These are phyloP conservation scores for Chascanopsetta lugubris DNA, from an alignment of 2,113 vertebrate species.

Conservation along the genomic window DNA sequence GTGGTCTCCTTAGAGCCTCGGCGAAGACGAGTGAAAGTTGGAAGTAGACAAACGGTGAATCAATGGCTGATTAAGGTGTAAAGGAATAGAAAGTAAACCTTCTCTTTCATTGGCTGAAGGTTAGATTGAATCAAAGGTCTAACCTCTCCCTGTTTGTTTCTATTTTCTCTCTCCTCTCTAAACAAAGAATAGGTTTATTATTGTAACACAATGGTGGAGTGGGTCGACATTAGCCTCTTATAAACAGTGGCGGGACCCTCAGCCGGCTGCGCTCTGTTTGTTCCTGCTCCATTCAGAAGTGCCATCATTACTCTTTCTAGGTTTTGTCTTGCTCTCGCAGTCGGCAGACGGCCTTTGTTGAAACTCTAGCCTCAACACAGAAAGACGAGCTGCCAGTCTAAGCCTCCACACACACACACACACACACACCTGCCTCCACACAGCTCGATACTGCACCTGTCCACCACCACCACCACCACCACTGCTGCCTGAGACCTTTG, in stretches of 20 bases:
- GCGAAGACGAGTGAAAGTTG: not conserved
- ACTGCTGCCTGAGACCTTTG: not conserved
- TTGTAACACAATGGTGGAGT: constrained; percentile 2
- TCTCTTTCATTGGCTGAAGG: no score
- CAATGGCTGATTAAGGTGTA: no score
- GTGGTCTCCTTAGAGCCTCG: not conserved
- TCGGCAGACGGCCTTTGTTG: constrained; percentile 36
- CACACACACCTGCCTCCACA: constrained; percentile 5
- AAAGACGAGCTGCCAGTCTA: constrained; percentile 57
- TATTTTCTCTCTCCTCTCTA: not conserved
- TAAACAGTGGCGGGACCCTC: not conserved
- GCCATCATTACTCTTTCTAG: constrained; percentile 5
- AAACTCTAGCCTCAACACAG: constrained; percentile 44
- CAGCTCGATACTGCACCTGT: constrained; percentile 26
- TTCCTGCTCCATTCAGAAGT: constrained; percentile 2
- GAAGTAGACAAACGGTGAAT: not conserved
- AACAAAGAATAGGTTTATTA: not conserved
- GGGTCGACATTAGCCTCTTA: constrained; percentile 1
- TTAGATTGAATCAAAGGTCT: no score
- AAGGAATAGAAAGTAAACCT: no score
- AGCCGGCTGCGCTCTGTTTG: not conserved
- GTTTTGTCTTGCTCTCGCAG: constrained; percentile 7
- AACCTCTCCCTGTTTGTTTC: no score
- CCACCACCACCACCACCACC: no score
- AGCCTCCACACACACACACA: not conserved